Percentiles rank a stretch among this genome's conserved stretches.
phyloP scores from a whole-genome alignment of 2,888 invertebrate genomes.

The Dynastes maya region DNA sequence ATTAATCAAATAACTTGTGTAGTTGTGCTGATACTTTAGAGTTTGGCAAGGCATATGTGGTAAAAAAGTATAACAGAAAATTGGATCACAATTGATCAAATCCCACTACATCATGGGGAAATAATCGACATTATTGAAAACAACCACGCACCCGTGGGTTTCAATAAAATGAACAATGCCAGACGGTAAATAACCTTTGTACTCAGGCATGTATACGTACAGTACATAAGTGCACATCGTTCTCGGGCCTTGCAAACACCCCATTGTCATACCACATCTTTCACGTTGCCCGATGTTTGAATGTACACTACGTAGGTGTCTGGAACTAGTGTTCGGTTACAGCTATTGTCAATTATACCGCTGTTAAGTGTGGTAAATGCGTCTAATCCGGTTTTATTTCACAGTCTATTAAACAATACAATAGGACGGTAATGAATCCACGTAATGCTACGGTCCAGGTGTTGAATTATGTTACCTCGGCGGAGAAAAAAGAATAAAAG shows the following conservation, averaged over 20 bases:
- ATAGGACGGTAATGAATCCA: conserved; percentile 47
- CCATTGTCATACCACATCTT: conserved; percentile 42
- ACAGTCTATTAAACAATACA: conserved; percentile 50
- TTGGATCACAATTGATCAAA: too few relatives aligned
- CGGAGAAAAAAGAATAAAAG: conserved; percentile 30
- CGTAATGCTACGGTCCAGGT: conserved; percentile 28
- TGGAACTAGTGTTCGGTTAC: conserved; percentile 46
- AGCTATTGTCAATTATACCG: conserved; percentile 50
- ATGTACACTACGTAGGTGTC: conserved; percentile 41
- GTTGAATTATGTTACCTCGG: background rate
- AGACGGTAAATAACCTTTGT: conserved; percentile 41
- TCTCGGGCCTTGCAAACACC: conserved; percentile 16
- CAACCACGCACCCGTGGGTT: conserved; percentile 18
- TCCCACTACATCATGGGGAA: too few relatives aligned
- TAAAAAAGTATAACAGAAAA: too few relatives aligned
- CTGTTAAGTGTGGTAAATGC: conserved; percentile 46
- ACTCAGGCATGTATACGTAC: background rate
- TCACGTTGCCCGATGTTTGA: background rate
- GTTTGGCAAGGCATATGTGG: too few relatives aligned
- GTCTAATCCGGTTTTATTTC: conserved; percentile 50
- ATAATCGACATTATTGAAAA: too few relatives aligned
- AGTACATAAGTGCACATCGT: too few relatives aligned
- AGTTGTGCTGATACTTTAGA: too few relatives aligned
- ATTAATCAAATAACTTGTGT: too few relatives aligned
- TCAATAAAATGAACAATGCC: conserved; percentile 18